Conservation (phyloP, 1,140 invertebrate species). For the Drosophila busckii region DNA sequence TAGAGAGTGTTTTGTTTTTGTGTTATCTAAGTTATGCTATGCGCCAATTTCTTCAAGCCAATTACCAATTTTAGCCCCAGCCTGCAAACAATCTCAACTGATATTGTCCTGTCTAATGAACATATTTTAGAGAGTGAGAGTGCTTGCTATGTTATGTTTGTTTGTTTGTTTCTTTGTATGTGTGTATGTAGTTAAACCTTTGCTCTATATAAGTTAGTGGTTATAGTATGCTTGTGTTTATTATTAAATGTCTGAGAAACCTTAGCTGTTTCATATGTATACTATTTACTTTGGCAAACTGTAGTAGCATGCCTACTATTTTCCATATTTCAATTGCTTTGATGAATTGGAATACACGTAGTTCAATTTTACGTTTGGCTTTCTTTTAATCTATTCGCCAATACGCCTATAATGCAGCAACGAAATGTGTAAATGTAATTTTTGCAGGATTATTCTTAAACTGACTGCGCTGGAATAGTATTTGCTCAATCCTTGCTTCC, state of each 20-base stretch:
- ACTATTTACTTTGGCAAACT: slow-evolving; percentile 45
- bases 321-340: slow-evolving; percentile 72
- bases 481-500: slow-evolving; percentile 10
- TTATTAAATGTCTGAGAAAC: slow-evolving; percentile 63
- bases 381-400: slow-evolving; percentile 27
- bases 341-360: slow-evolving; percentile 77
- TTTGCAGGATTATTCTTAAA: slow-evolving; percentile 16
- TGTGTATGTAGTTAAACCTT: slow-evolving; percentile 48
- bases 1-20: too few relatives aligned
- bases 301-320: slow-evolving; percentile 38
- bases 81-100: slow-evolving; percentile 31
- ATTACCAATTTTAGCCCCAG: slow-evolving; percentile 24
- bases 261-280: slow-evolving; percentile 69
- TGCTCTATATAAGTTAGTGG: slow-evolving; percentile 47
- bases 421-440: slow-evolving; percentile 28
- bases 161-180: slow-evolving; percentile 30
- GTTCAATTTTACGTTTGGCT: slow-evolving; percentile 41
- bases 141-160: slow-evolving; percentile 15
- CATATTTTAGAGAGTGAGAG: slow-evolving; percentile 9
- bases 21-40: slow-evolving; percentile 28
- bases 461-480: slow-evolving; percentile 7
- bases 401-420: slow-evolving; percentile 57
- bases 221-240: slow-evolving; percentile 36
- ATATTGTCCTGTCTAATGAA: slow-evolving; percentile 41
- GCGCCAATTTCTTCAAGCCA: slow-evolving; percentile 36